Evolutionary conservation across 2,113 vertebrate genomes (phyloP).

Genomic region (Saguinus imperator): DNA sequence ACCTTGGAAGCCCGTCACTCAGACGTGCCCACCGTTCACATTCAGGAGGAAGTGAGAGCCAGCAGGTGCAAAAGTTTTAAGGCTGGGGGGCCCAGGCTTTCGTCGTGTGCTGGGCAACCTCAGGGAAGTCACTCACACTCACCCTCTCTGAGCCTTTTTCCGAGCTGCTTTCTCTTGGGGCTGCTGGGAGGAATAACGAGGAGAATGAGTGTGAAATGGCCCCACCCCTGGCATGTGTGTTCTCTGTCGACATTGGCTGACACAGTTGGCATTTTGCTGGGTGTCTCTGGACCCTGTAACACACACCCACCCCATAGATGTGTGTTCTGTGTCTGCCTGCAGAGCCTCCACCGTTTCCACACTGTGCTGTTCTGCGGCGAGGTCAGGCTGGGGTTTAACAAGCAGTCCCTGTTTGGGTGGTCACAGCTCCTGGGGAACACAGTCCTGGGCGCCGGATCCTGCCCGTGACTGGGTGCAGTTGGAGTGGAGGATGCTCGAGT

Average conservation of each 20-base stretch:
- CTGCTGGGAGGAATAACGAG: neutral
- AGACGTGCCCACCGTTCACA: accelerated
- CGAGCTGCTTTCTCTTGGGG: neutral
- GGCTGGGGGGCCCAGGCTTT: neutral
- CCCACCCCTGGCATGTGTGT: too few relatives aligned
- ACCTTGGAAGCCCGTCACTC: neutral
- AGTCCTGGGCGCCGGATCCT: neutral
- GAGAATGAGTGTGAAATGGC: neutral
- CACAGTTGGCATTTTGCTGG: neutral
- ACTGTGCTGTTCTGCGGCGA: neutral
- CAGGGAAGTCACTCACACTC: neutral
- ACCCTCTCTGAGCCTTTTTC: neutral
- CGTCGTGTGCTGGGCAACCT: neutral
- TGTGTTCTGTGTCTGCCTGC: neutral
- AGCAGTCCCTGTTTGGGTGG: neutral
- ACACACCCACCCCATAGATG: too few relatives aligned
- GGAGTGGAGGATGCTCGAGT: neutral
- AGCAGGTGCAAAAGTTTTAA: accelerated
- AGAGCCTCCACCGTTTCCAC: neutral
- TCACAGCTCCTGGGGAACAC: neutral
- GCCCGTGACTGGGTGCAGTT: neutral
- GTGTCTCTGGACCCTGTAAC: neutral
- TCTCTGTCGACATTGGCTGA: too few relatives aligned
- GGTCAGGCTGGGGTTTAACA: neutral
- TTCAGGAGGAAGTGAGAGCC: too few relatives aligned